A percentile compares a stretch with the other conserved stretches of the same genome.
These are phyloP conservation scores for Syrmaticus mikado DNA, from an alignment of 2,113 vertebrate genomes.

Conservation along the genomic window DNA sequence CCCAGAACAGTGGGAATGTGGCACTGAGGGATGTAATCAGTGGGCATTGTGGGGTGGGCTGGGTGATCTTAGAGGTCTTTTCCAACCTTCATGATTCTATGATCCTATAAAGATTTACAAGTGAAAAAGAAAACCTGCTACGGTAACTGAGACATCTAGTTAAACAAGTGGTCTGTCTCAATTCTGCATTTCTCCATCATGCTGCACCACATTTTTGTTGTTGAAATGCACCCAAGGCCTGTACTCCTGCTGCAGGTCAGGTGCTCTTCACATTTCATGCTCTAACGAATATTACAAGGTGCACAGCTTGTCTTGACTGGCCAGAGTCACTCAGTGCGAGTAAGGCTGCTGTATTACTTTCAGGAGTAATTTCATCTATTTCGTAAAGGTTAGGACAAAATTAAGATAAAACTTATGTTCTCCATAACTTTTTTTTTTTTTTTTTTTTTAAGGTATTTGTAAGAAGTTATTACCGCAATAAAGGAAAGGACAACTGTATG, in stretches of 20 bases:
- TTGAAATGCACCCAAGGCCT: background rate
- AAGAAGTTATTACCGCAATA: constrained; percentile 47
- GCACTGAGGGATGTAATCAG: no score
- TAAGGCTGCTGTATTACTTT: background rate
- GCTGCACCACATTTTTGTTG: background rate
- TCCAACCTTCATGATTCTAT: no score
- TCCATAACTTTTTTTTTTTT: background rate
- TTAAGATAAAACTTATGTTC: constrained; percentile 40
- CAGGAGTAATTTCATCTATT: constrained; percentile 25
- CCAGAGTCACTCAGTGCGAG: background rate
- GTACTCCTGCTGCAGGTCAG: background rate
- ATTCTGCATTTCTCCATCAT: rapidly evolving
- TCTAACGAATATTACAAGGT: background rate
- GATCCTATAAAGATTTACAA: background rate
- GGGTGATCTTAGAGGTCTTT: no score
- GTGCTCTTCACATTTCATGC: background rate
- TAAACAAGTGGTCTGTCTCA: background rate
- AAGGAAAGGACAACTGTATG: constrained; percentile 58
- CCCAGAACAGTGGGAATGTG: no score
- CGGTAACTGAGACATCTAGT: background rate
- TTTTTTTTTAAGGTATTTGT: constrained; percentile 14
- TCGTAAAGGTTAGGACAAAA: constrained; percentile 67
- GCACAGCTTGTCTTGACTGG: background rate
- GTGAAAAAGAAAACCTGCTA: background rate
- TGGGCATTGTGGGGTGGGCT: no score